Conservation (phyloP, 2,113 vertebrate genomes). For the Axis porcinus region DNA sequence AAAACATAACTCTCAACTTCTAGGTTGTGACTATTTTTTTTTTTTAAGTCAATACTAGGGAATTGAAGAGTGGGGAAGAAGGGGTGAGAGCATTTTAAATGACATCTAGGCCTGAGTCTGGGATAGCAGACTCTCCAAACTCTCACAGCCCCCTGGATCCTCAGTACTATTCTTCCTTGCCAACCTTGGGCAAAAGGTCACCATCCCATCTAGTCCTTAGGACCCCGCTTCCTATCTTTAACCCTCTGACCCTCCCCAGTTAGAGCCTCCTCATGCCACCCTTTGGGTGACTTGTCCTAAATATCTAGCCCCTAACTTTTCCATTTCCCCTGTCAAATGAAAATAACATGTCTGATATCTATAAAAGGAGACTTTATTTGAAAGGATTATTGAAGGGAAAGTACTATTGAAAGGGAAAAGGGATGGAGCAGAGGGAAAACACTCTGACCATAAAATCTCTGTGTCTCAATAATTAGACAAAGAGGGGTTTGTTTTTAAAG, state of each 20-base stretch:
- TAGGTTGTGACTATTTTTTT: no score
- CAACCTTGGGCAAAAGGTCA: neutral
- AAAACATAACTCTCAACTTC: no score
- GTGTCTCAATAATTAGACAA: neutral
- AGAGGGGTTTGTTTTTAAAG: neutral
- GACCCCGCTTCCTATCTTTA: neutral
- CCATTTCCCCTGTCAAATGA: neutral
- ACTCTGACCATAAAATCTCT: neutral
- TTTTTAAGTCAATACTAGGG: neutral
- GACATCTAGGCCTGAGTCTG: rapidly evolving
- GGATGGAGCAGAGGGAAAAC: neutral
- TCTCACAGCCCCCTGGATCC: no score
- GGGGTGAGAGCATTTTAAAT: neutral
- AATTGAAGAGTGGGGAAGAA: neutral
- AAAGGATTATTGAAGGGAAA: neutral
- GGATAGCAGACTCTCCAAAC: neutral
- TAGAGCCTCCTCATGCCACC: neutral
- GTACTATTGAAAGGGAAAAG: neutral
- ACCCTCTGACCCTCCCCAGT: neutral
- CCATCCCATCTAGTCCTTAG: neutral
- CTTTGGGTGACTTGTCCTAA: neutral
- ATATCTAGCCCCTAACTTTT: neutral
- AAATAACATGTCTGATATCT: neutral
- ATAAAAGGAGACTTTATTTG: neutral
- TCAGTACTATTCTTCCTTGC: neutral